Evolutionary conservation across 2,113 vertebrate species (phyloP).

Genomic region (Gobio gobio): DNA sequence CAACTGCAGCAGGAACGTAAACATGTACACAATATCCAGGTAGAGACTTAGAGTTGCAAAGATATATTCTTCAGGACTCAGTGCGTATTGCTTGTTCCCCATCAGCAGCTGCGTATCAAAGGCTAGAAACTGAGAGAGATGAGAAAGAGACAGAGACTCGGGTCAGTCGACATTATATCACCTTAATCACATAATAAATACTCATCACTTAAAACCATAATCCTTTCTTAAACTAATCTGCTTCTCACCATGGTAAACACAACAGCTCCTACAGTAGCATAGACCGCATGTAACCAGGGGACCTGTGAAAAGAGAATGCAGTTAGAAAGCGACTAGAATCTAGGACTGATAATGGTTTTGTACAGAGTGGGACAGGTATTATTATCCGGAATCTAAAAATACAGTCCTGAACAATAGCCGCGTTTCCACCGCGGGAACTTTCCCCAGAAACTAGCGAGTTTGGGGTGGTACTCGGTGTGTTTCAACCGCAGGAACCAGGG

Average conservation of each 20-base stretch:
- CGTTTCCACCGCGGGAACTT: too few species aligned
- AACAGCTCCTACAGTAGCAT: slow-evolving; percentile 85
- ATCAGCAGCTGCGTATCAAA: slow-evolving; percentile 93
- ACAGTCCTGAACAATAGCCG: not conserved
- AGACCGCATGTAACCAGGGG: slow-evolving; percentile 89
- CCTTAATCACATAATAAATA: not conserved
- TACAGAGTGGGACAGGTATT: not conserved
- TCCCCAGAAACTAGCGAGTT: too few species aligned
- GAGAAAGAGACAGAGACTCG: not conserved
- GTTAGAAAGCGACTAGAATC: slow-evolving; percentile 48
- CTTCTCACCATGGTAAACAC: slow-evolving; percentile 91
- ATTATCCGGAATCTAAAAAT: not conserved
- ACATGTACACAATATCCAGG: slow-evolving; percentile 94
- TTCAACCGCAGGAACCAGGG: too few species aligned
- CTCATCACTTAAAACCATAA: slow-evolving; percentile 13
- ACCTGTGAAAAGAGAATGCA: slow-evolving; percentile 73
- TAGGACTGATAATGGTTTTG: not conserved
- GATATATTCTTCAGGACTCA: slow-evolving; percentile 93
- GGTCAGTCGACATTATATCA: not conserved
- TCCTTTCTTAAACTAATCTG: not conserved
- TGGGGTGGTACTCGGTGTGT: too few species aligned
- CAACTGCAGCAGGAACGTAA: slow-evolving; percentile 90
- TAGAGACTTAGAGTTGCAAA: slow-evolving; percentile 95
- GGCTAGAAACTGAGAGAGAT: slow-evolving; percentile 84
- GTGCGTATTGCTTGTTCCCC: slow-evolving; percentile 84